A percentile compares a stretch with the other conserved stretches of the same genome.
Evolutionary conservation across 2,113 vertebrate species (phyloP).

Genomic region (Semnornis frantzii): DNA sequence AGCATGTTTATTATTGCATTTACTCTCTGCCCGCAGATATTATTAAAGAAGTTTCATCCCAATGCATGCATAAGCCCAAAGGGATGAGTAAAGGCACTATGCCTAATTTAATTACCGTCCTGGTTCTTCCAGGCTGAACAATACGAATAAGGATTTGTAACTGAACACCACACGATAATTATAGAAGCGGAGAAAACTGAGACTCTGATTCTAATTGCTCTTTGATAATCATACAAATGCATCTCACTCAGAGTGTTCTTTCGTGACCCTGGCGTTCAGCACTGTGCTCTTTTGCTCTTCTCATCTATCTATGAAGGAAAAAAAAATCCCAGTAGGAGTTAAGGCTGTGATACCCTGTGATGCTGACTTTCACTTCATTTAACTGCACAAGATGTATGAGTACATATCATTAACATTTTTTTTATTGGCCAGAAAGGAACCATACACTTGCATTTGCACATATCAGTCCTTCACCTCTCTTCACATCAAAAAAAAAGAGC

Average conservation of each 20-base stretch:
- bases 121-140: constrained; percentile 51
- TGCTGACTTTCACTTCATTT: not conserved
- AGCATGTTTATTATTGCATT: constrained; percentile 51
- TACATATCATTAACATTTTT: not conserved
- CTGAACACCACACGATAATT: constrained; percentile 50
- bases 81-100: constrained; percentile 31
- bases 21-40: constrained; percentile 47
- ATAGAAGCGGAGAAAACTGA: constrained; percentile 45
- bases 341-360: not conserved
- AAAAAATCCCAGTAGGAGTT: not conserved
- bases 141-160: constrained; percentile 50
- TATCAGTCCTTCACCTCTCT: not conserved
- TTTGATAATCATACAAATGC: constrained; percentile 19
- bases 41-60: constrained; percentile 60
- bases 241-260: constrained; percentile 32
- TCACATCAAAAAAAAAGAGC: not conserved
- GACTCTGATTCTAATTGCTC: constrained; percentile 57
- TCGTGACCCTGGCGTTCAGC: not conserved
- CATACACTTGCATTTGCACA: not conserved
- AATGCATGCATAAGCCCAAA: constrained; percentile 56
- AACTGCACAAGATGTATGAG: not conserved
- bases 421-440: not conserved
- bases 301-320: constrained; percentile 14
- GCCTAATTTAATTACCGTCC: constrained; percentile 66
- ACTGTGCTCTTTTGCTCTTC: not conserved